phyloP scores from a whole-genome alignment of 2,888 invertebrate species.

The Cosmopolites sordidus region DNA sequence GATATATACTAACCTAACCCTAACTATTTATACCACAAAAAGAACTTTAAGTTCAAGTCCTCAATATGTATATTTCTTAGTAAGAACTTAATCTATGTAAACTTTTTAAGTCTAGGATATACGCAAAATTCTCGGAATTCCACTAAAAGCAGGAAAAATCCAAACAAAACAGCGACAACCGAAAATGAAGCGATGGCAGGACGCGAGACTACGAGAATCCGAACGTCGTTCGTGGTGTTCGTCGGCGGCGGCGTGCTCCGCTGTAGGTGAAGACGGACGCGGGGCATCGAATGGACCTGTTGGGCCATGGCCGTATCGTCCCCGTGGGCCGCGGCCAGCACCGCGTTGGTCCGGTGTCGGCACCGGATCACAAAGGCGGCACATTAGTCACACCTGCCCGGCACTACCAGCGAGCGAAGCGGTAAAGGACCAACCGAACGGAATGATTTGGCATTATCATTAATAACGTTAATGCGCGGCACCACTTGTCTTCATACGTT shows the following conservation, averaged over 20 bases:
- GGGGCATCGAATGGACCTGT: slow-evolving; percentile 18
- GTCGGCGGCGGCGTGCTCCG: slow-evolving; percentile 9
- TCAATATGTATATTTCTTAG: too few species aligned
- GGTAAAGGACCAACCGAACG: slow-evolving; percentile 39
- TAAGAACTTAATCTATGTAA: too few species aligned
- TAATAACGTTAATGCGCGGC: slow-evolving; percentile 42
- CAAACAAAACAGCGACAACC: too few species aligned
- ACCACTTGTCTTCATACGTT: slow-evolving; percentile 37
- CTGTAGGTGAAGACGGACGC: slow-evolving; percentile 29
- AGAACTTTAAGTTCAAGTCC: too few species aligned
- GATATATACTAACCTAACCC: too few species aligned
- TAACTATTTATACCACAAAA: too few species aligned
- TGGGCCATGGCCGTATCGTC: neutral
- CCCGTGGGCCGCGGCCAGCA: neutral
- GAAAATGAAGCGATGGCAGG: neutral
- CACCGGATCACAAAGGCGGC: slow-evolving; percentile 43
- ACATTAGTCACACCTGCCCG: slow-evolving; percentile 51
- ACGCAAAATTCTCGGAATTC: too few species aligned
- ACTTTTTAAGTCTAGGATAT: too few species aligned
- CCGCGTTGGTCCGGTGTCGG: slow-evolving; percentile 38
- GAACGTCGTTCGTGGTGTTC: neutral
- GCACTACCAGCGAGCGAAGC: slow-evolving; percentile 38
- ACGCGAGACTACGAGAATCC: neutral
- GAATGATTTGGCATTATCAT: slow-evolving; percentile 47
- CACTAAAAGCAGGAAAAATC: too few species aligned